phyloP scores from a whole-genome alignment of 2,888 invertebrate species.

The Agriopis aurantiaria region DNA sequence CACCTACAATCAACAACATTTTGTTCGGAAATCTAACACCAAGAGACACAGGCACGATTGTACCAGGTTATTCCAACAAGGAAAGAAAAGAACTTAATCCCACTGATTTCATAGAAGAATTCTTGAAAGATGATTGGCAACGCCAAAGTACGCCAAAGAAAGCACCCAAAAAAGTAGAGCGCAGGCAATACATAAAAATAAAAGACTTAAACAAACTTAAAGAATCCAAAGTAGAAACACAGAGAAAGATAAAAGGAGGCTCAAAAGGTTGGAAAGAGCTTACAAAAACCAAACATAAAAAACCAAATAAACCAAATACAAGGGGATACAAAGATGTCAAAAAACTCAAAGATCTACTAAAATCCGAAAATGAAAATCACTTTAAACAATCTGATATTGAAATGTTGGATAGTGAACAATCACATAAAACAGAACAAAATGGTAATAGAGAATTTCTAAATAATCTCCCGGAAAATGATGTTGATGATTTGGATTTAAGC shows the following conservation, averaged over 20 bases:
- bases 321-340: slow-evolving; percentile 14
- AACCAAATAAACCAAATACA: neutral
- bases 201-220: slow-evolving; percentile 19
- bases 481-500: slow-evolving; percentile 31
- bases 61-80: slow-evolving; percentile 40
- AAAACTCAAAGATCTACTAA: slow-evolving; percentile 13
- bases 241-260: neutral
- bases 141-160: slow-evolving; percentile 22
- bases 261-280: neutral
- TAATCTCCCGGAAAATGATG: slow-evolving; percentile 5
- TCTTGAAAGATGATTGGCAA: slow-evolving; percentile 47
- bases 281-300: slow-evolving; percentile 4
- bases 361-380: neutral
- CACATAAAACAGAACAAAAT: neutral
- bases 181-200: slow-evolving; percentile 16
- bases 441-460: slow-evolving; percentile 6
- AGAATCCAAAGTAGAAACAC: slow-evolving; percentile 19
- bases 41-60: slow-evolving; percentile 36
- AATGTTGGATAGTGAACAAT: slow-evolving; percentile 13
- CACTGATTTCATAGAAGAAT: slow-evolving; percentile 60
- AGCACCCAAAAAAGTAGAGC: slow-evolving; percentile 28
- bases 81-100: slow-evolving; percentile 35
- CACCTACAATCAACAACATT: slow-evolving; percentile 73
- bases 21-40: slow-evolving; percentile 59
- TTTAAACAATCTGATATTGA: slow-evolving; percentile 21